These are phyloP conservation scores for Xestia rhomboidea DNA, from an alignment of 2,888 invertebrate species.

Conservation along the genomic window DNA sequence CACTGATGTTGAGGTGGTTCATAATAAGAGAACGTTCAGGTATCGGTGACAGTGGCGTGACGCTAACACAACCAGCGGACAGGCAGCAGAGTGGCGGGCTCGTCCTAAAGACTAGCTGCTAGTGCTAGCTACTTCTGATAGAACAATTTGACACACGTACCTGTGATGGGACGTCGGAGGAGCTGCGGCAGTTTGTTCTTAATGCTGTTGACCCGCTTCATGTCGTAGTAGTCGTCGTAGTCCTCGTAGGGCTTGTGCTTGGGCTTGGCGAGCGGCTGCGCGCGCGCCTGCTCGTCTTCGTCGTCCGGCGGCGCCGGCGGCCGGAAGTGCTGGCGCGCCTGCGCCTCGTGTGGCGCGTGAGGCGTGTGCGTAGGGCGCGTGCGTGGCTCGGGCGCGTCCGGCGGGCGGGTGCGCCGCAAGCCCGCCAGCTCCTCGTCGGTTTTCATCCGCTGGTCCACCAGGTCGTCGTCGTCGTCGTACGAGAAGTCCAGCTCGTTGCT, in stretches of 20 bases:
- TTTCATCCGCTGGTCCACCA: slow-evolving; percentile 38
- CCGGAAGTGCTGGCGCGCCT: slow-evolving; percentile 12
- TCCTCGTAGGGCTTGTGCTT: slow-evolving; percentile 67
- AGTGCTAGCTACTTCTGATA: not conserved
- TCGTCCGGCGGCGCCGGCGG: slow-evolving; percentile 44
- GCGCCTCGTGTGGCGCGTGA: not conserved
- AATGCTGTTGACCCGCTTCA: slow-evolving; percentile 79
- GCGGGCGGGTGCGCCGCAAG: slow-evolving; percentile 25
- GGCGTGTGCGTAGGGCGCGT: not conserved
- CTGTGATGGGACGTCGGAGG: slow-evolving; percentile 74
- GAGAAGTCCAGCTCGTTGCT: slow-evolving; percentile 42
- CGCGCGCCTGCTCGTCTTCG: slow-evolving; percentile 16
- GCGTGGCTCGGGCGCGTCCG: not conserved
- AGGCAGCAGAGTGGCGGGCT: not conserved
- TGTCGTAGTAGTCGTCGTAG: slow-evolving; percentile 82
- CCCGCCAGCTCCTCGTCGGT: not conserved
- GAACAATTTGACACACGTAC: slow-evolving; percentile 66
- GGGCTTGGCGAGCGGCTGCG: slow-evolving; percentile 36
- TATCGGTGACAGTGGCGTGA: not conserved
- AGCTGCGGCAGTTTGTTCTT: slow-evolving; percentile 77
- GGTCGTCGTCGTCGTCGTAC: slow-evolving; percentile 57
- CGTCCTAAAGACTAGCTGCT: not conserved
- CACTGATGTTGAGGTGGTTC: not conserved
- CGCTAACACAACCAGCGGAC: not conserved
- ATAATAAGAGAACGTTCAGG: not conserved